phyloP scores from a whole-genome alignment of 2,113 vertebrate genomes.

The Pelvicachromis taeniatus region DNA sequence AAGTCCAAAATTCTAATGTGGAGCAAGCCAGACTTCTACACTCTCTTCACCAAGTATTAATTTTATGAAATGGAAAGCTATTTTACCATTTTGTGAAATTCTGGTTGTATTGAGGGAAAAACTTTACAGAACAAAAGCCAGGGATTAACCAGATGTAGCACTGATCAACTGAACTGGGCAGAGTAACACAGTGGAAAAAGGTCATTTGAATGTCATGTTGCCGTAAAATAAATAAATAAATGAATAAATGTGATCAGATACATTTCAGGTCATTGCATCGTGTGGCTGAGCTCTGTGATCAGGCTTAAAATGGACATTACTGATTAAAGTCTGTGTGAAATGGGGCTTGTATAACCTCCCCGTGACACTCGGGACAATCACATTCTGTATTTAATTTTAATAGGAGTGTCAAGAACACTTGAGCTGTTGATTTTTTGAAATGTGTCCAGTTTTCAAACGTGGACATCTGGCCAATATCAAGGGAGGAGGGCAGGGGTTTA shows the following conservation, averaged over 20 bases:
- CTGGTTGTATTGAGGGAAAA: background rate
- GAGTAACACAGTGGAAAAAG: background rate
- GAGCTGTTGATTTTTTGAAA: constrained; percentile 22
- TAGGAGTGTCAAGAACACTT: constrained; percentile 22
- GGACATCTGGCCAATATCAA: constrained; percentile 18
- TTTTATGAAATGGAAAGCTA: background rate
- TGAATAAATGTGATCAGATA: background rate
- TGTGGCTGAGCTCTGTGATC: background rate
- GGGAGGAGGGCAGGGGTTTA: background rate
- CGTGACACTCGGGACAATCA: background rate
- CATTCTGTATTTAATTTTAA: background rate
- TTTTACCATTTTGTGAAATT: background rate
- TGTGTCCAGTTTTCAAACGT: constrained; percentile 4
- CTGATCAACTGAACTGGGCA: background rate
- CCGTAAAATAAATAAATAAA: background rate
- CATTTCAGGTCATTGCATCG: background rate
- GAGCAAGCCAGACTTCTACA: background rate
- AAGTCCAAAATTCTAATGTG: background rate
- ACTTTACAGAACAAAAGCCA: background rate
- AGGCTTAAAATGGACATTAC: background rate
- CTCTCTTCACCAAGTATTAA: background rate
- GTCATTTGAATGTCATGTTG: background rate
- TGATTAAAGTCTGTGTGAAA: background rate
- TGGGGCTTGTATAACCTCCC: background rate
- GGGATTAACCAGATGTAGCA: background rate